Conservation (phyloP, 2,888 invertebrate genomes). For the Cancer borealis region DNA sequence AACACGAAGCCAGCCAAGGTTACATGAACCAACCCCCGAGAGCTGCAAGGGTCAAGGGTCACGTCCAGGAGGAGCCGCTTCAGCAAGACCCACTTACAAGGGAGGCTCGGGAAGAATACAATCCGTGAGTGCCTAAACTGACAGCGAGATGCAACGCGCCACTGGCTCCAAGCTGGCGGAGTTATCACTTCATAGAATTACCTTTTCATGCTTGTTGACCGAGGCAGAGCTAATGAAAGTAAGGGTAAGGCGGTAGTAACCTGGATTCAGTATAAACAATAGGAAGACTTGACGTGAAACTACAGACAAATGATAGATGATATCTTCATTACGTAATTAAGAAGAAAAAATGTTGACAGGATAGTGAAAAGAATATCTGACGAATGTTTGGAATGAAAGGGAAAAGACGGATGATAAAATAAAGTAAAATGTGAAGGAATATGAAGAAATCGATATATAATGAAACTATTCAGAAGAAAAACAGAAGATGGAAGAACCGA, state of each 20-base stretch:
- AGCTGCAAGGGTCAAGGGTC: conserved; percentile 49
- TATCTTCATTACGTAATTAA: neutral
- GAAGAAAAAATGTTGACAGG: neutral
- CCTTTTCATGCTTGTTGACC: neutral
- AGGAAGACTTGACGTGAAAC: neutral
- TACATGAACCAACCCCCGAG: conserved; percentile 53
- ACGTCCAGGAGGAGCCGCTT: conserved; percentile 34
- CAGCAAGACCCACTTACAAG: conserved; percentile 42
- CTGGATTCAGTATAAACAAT: neutral
- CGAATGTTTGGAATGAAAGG: neutral
- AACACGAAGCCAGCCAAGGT: conserved; percentile 50
- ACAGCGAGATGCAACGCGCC: neutral
- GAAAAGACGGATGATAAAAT: neutral
- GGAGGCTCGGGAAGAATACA: neutral
- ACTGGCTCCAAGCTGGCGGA: neutral
- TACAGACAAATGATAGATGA: neutral
- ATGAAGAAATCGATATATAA: neutral
- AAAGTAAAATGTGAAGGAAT: neutral
- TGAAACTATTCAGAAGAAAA: neutral
- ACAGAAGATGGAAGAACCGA: neutral
- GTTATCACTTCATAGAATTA: neutral
- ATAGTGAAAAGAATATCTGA: neutral
- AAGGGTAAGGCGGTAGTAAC: neutral
- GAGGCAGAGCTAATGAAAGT: neutral
- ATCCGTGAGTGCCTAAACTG: conserved; percentile 14